A percentile compares a stretch with the other conserved stretches of the same genome.
These are phyloP conservation scores for Caloenas nicobarica DNA, from an alignment of 2,113 vertebrate genomes.

Conservation along the genomic window DNA sequence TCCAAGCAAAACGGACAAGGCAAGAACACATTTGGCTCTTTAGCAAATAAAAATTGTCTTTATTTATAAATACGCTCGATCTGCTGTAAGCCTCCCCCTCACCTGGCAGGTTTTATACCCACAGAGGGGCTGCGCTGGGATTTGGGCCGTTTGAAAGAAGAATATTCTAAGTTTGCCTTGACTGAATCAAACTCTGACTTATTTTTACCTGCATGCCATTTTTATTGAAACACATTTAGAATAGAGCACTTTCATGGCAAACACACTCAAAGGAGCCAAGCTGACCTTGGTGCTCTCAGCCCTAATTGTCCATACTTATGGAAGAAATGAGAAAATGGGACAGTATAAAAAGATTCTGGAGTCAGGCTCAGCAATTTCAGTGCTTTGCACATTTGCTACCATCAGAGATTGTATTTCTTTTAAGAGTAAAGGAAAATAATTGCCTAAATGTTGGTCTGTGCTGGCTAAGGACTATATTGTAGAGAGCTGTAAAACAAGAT, in stretches of 20 bases:
- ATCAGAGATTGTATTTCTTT: slow-evolving; percentile 22
- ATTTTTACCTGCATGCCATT: background rate
- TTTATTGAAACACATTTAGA: background rate
- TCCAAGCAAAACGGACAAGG: background rate
- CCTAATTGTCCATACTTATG: background rate
- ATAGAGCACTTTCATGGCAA: background rate
- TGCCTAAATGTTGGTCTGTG: background rate
- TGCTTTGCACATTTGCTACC: background rate
- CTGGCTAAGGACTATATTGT: background rate
- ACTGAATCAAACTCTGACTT: background rate
- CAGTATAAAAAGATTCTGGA: background rate
- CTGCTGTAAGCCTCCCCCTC: background rate
- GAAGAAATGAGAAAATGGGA: background rate
- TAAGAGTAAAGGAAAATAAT: background rate
- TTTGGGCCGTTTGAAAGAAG: background rate
- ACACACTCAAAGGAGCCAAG: background rate
- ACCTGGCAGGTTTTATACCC: background rate
- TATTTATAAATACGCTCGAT: background rate
- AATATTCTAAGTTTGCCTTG: background rate
- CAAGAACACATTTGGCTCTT: background rate
- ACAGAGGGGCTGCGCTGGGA: background rate
- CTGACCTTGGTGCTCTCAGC: background rate
- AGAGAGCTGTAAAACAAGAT: slow-evolving; percentile 55
- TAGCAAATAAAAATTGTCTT: background rate
- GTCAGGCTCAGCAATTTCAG: background rate